Conservation (phyloP, 2,888 invertebrate genomes). For the Nebria salina region DNA sequence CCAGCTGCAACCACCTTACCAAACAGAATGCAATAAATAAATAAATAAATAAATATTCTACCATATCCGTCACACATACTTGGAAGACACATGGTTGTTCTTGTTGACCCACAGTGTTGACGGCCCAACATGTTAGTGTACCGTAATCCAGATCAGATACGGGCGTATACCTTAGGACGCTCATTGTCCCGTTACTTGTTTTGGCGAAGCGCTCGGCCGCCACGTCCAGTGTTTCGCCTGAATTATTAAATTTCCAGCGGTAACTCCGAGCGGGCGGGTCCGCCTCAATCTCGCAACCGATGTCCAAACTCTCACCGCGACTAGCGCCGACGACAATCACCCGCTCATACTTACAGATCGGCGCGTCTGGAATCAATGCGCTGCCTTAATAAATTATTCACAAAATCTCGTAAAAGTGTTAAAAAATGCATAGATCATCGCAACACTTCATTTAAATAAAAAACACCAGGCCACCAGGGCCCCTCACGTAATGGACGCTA, state of each 20-base stretch:
- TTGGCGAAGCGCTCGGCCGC: conserved; percentile 78
- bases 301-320: conserved; percentile 85
- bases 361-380: conserved; percentile 72
- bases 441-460: no score
- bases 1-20: conserved; percentile 41
- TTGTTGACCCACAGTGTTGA: conserved; percentile 85
- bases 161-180: conserved; percentile 72
- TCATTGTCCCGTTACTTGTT: conserved; percentile 77
- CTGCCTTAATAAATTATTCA: neutral
- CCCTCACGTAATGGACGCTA: neutral
- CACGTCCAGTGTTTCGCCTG: conserved; percentile 87
- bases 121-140: conserved; percentile 86
- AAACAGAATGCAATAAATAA: neutral
- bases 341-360: conserved; percentile 80
- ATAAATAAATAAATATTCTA: no score
- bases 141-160: conserved; percentile 82
- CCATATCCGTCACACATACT: conserved; percentile 60
- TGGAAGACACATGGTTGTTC: conserved; percentile 87
- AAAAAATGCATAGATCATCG: neutral
- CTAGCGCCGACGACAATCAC: conserved; percentile 89
- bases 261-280: conserved; percentile 91
- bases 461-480: no score
- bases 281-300: conserved; percentile 89
- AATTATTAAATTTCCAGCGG: conserved; percentile 95
- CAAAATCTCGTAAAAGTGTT: neutral